Evolutionary conservation across 2,888 invertebrate species (phyloP).

Genomic region (Drosophila helvetica): DNA sequence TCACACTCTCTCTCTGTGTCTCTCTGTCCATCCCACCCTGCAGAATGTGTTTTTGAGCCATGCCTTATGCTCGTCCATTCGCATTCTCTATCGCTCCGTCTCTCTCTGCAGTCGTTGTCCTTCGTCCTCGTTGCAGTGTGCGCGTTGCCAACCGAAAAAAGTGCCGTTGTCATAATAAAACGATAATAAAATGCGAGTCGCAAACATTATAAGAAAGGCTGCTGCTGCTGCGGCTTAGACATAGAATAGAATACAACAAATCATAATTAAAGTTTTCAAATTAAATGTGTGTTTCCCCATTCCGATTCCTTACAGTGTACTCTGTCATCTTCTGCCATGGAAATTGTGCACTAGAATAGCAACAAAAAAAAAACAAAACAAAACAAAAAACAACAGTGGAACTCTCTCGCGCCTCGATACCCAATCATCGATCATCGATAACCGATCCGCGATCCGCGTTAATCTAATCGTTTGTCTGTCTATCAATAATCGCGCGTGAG

Average conservation of each 20-base stretch:
- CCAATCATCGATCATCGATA: background rate
- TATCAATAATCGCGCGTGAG: conserved; percentile 12
- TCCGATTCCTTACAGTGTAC: background rate
- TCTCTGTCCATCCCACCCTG: conserved; percentile 24
- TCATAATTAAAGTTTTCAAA: background rate
- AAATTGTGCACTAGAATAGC: background rate
- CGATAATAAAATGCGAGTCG: background rate
- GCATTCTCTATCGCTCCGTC: conserved; percentile 29
- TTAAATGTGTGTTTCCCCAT: background rate
- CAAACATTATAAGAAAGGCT: background rate
- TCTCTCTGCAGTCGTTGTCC: conserved; percentile 73
- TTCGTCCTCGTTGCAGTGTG: conserved; percentile 58
- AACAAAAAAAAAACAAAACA: background rate
- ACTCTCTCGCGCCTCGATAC: background rate
- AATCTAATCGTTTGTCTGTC: conserved; percentile 11
- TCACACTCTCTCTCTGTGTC: conserved; percentile 12
- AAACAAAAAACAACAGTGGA: background rate
- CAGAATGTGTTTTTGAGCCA: conserved; percentile 40
- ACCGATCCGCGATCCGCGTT: background rate
- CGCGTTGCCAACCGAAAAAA: conserved; percentile 68
- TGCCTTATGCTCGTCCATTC: conserved; percentile 45
- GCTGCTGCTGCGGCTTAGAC: conserved; percentile 41
- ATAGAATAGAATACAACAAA: background rate
- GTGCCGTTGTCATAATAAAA: conserved; percentile 70
- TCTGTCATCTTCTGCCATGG: background rate